Base-by-base conservation (phyloP, 2,113 vertebrate genomes). In the Corapipo altera region DNA sequence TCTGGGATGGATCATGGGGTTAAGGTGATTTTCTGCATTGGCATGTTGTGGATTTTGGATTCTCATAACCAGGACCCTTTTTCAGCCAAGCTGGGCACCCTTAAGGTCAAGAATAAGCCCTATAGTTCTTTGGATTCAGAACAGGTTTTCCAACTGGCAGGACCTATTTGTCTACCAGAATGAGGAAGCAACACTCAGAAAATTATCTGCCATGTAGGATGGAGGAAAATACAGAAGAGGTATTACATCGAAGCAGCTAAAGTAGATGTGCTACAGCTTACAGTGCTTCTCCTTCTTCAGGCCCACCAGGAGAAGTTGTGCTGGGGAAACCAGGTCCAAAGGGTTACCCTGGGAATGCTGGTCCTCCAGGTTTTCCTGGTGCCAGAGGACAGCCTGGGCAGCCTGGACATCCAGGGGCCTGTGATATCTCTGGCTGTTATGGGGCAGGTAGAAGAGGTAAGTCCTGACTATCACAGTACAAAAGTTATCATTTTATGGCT, bases 391-490 rank as follows among this genome's bases (percentile, higher is more conserved):
- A 98, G 91, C 93, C 91, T 15, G 99, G 98, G 33, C 98, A 98
- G 88, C 48, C 98, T 24, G 99, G 98, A 27, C 97, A 97, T 12
- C 93, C 98, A 3, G 99, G 98, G 12, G 94, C 91, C 12, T 99
- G 99, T 94, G 98, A 99, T 89, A 85, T 88, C 95, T 98, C 98
- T 76, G 98, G 98, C 44, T 99, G 99, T 77, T 97, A 97, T 1
- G 91, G 78, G 26, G 54, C 80, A 9, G 21, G 30, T 8, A 74
- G 93, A 77, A 96, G 95, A 97, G 97, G 97, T 97, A 76, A 95
- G 92, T 78, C 46, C 43, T 67, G 51, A 28, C 28, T 58, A 0
- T 3, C 4, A 28, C 48, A 41, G 27, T 37, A 23, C 12, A 23
- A 18, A 79, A 65, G 43, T 61, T 59, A 12, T 0, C 7, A 2